A percentile compares a stretch with the other conserved stretches of the same genome.
Conservation (phyloP, 2,797 vertebrate genomes). For the Coregonus ussuriensis region DNA sequence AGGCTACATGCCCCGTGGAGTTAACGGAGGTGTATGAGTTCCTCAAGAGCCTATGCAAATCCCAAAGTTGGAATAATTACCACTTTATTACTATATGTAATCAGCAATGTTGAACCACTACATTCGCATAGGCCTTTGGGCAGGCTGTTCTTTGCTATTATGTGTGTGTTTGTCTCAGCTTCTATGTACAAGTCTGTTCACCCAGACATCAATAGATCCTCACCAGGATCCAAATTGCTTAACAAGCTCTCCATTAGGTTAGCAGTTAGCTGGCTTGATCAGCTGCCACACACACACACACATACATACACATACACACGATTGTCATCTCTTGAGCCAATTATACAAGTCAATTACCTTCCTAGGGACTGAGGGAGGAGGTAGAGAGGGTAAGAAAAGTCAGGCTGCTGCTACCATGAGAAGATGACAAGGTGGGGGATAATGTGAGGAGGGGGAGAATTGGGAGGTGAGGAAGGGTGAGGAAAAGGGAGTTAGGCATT, state of each 20-base stretch:
- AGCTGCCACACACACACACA: slow-evolving; percentile 60
- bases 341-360: slow-evolving; percentile 82
- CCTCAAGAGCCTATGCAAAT: too few relatives aligned
- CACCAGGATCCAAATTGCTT: slow-evolving; percentile 85
- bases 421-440: too few relatives aligned
- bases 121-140: neutral
- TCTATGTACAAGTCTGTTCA: slow-evolving; percentile 66
- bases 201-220: slow-evolving; percentile 83
- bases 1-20: too few relatives aligned
- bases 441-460: too few relatives aligned
- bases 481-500: too few relatives aligned
- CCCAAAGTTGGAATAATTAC: too few relatives aligned
- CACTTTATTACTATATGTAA: too few relatives aligned
- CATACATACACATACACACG: slow-evolving; percentile 62
- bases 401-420: too few relatives aligned
- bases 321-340: slow-evolving; percentile 86
- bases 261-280: slow-evolving; percentile 85
- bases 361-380: slow-evolving; percentile 28
- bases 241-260: slow-evolving; percentile 87
- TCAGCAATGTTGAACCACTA: slow-evolving; percentile 9
- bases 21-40: too few relatives aligned
- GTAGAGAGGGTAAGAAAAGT: too few relatives aligned
- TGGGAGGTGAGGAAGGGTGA: too few relatives aligned
- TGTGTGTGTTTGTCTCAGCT: slow-evolving; percentile 24
- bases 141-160: neutral